Conservation (phyloP, 2,888 invertebrate species). For the Lepidochrysops patricia region DNA sequence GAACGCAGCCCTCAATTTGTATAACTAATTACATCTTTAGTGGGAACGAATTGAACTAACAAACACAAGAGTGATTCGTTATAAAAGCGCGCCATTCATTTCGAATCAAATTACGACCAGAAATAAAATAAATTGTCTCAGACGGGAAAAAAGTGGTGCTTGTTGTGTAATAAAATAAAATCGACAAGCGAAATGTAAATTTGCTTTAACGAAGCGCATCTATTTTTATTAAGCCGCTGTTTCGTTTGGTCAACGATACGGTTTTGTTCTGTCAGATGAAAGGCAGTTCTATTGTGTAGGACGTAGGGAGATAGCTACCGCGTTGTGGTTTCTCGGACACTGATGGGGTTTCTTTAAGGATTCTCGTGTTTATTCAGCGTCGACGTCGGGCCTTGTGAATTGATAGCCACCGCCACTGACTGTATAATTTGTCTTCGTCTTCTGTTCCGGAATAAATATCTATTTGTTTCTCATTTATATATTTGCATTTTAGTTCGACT, state of each 20-base stretch:
- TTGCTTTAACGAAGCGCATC: conserved; percentile 59
- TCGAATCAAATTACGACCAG: conserved; percentile 38
- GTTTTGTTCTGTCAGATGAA: conserved; percentile 12
- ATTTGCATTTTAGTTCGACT: not conserved
- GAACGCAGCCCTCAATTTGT: not conserved
- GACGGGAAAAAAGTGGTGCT: conserved; percentile 33
- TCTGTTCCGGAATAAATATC: conserved; percentile 6
- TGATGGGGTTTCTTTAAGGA: conserved; percentile 21
- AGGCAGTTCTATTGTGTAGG: conserved; percentile 20
- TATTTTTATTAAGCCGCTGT: conserved; percentile 42
- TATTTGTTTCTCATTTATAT: not conserved
- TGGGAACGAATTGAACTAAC: conserved; percentile 3
- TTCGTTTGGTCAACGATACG: conserved; percentile 30
- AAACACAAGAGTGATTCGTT: conserved; percentile 7
- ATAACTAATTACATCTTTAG: conserved; percentile 8
- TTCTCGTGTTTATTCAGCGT: conserved; percentile 35
- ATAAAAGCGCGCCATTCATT: conserved; percentile 25
- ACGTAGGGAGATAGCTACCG: conserved; percentile 20
- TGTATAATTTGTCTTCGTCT: conserved; percentile 15
- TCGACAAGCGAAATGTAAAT: conserved; percentile 56
- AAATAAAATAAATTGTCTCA: conserved; percentile 29
- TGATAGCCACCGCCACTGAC: conserved; percentile 36
- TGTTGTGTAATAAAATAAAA: conserved; percentile 46
- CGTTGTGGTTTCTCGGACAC: conserved; percentile 17
- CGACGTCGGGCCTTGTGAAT: conserved; percentile 38